phyloP scores from a whole-genome alignment of 2,797 vertebrate genomes.

The Alectoris magna region DNA sequence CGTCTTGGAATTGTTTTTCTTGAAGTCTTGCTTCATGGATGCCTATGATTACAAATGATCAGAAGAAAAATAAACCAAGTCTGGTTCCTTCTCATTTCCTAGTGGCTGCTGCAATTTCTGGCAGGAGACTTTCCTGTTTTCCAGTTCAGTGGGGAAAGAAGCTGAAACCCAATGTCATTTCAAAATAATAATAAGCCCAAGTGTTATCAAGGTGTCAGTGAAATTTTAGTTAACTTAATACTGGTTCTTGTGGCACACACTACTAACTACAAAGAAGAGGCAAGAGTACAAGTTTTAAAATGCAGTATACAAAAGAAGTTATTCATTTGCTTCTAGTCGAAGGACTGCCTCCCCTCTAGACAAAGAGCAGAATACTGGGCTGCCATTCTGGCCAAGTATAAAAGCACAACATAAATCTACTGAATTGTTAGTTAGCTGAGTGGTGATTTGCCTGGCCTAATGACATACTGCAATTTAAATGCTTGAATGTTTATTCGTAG shows the following conservation, averaged over 20 bases:
- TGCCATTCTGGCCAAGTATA: not conserved
- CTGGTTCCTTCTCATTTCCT: not conserved
- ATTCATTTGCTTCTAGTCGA: not conserved
- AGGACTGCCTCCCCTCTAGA: not conserved
- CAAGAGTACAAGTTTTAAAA: not conserved
- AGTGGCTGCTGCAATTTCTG: not conserved
- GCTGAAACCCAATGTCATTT: not conserved
- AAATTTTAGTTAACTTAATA: too few relatives aligned
- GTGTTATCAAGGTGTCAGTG: too few relatives aligned
- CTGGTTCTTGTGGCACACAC: rapidly evolving
- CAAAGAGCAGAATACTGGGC: not conserved
- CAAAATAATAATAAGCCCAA: not conserved
- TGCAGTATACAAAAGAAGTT: not conserved
- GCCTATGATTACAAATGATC: not conserved
- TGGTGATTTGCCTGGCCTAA: not conserved
- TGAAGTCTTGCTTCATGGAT: not conserved
- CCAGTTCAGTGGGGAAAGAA: not conserved
- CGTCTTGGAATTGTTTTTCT: not conserved
- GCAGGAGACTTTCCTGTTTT: not conserved
- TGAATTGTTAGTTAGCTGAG: not conserved
- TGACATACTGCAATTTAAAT: not conserved
- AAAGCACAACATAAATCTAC: not conserved
- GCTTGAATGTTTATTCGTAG: slow-evolving; percentile 10
- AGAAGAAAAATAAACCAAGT: not conserved
- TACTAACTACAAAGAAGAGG: not conserved